Evolutionary conservation across 2,797 vertebrate species (phyloP).

Genomic region (Benthosema pterotum): DNA sequence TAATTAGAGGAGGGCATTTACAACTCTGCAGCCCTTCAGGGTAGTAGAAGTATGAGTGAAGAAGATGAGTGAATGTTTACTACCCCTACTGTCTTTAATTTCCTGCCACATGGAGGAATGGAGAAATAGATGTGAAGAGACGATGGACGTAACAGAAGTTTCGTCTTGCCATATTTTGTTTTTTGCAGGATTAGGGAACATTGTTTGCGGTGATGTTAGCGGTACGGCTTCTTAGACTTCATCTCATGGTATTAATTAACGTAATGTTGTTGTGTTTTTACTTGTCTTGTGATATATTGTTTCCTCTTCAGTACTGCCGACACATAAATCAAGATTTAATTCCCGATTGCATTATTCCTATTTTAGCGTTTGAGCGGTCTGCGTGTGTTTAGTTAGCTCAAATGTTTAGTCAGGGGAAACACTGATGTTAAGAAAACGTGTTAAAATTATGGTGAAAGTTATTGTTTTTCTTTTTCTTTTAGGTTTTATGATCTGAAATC

Average conservation of each 20-base stretch:
- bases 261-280: too few species aligned
- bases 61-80: conserved; percentile 28
- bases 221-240: conserved; percentile 1
- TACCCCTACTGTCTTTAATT: conserved; percentile 50
- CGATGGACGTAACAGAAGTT: conserved; percentile 28
- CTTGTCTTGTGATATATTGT: too few species aligned
- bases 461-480: too few species aligned
- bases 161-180: conserved; percentile 25
- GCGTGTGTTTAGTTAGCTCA: too few species aligned
- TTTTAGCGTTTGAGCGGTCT: too few species aligned
- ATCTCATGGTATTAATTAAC: background rate
- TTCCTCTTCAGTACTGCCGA: too few species aligned
- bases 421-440: too few species aligned
- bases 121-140: conserved; percentile 35
- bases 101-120: conserved; percentile 58
- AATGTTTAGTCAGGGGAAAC: too few species aligned
- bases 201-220: background rate
- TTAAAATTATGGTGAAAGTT: too few species aligned
- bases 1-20: conserved; percentile 60
- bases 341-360: too few species aligned
- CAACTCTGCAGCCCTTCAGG: conserved; percentile 46
- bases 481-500: too few species aligned
- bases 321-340: too few species aligned
- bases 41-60: conserved; percentile 44
- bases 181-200: conserved; percentile 25